Evolutionary conservation across 1,140 invertebrate species (phyloP), one percentile per base, ranked within the genome.

Genomic region (Atta texana): DNA sequence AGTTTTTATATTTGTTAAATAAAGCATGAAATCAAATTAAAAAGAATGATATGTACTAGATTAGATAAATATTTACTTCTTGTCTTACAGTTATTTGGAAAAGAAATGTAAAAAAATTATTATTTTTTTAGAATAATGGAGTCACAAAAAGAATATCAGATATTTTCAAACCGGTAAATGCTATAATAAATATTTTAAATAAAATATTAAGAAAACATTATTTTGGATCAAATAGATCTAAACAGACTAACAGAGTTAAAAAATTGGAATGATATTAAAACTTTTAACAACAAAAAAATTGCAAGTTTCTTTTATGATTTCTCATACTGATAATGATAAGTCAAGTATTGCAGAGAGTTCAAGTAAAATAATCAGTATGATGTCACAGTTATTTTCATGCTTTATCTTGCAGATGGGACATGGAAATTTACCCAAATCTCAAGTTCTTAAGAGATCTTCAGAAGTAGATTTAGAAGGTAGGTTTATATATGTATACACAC

Each of bases 291-390:
- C n/a, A 44, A 68, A 68, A 44, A 44, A 10, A 1, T 69, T 69
- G 2, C 66, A 44, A 68, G 34, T 68, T n/a, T 4, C 21, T 21
- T 66, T 39, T 21, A 21, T 39, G 7, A 64, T 34, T 6, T 34
- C 6, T 31, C 0, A n/a, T 28, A 24, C 12, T 61, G 57, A 61
- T 14, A 24, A 24, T 10, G 8, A 34, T 18, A 18, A 64, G 31
- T 64, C 0, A 34, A n/a, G 21, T 6, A 18, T 16, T 18, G 1
- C 16, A 4, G 6, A 34, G 61, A 6, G 24, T 64, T 64, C 7
- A 64, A 18, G 16, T 64, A 63, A 63, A 61, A 63, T 16, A 4
- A 28, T 63, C 24, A 57, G 18, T 57, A n/a, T 49, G 97, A 98
- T 63, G 31, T 66, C 4, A 66, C 39, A 53, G 14, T 51, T 8